Evolutionary conservation across 2,113 vertebrate species (phyloP).

Genomic region (Rutilus rutilus): DNA sequence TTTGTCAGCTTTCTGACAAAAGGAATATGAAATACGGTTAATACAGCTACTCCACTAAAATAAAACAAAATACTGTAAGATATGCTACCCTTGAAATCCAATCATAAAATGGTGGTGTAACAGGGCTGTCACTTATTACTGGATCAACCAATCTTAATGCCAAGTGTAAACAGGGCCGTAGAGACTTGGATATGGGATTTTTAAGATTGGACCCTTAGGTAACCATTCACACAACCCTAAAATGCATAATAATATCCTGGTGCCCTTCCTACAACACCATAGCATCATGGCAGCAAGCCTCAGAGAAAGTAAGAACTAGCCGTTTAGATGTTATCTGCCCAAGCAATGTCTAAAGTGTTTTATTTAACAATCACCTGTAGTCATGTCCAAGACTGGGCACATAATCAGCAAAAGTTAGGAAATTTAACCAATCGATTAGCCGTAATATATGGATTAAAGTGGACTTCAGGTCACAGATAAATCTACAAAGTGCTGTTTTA

Average conservation of each 20-base stretch:
- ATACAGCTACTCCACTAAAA: neutral
- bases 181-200: neutral
- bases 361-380: neutral
- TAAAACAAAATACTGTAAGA: neutral
- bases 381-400: neutral
- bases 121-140: neutral
- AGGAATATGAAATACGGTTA: neutral
- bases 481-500: slow-evolving; percentile 24
- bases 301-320: neutral
- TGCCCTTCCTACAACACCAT: neutral
- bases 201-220: neutral
- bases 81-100: neutral
- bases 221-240: too few species aligned
- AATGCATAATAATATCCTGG: neutral
- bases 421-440: slow-evolving; percentile 9
- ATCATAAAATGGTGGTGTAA: neutral
- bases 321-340: neutral
- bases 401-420: slow-evolving; percentile 9
- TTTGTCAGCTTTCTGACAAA: neutral
- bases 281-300: neutral
- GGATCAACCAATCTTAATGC: neutral
- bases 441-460: slow-evolving; percentile 28
- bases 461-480: neutral
- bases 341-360: neutral
- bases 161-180: neutral